Percentiles rank a stretch among this genome's conserved stretches.
phyloP scores from a whole-genome alignment of 2,113 vertebrate species.

The Bombycilla garrulus region DNA sequence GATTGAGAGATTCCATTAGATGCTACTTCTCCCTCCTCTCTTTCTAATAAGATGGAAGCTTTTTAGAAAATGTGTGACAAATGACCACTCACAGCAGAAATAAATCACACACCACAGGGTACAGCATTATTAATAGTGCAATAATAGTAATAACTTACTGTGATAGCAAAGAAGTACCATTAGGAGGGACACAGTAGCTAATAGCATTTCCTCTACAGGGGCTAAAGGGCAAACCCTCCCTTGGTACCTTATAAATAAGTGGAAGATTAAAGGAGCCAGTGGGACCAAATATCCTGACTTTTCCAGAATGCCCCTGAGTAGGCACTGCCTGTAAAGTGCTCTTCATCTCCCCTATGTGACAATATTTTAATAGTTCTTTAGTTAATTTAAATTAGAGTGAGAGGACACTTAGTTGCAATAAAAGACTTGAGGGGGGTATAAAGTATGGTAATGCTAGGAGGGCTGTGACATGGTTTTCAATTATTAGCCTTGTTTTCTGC shows the following conservation, averaged over 20 bases:
- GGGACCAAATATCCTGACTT: neutral
- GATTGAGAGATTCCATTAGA: constrained; percentile 48
- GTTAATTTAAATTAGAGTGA: constrained; percentile 5
- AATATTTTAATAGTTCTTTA: constrained; percentile 4
- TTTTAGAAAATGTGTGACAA: constrained; percentile 56
- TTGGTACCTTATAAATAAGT: neutral
- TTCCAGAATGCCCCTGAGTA: neutral
- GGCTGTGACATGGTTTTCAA: neutral
- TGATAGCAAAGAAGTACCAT: constrained; percentile 16
- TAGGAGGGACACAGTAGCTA: constrained; percentile 44
- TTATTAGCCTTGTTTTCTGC: neutral
- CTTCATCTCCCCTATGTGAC: neutral
- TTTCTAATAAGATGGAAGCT: constrained; percentile 45
- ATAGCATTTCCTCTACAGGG: constrained; percentile 1
- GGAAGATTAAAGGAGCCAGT: neutral
- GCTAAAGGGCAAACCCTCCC: constrained; percentile 15
- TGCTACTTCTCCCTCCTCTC: neutral
- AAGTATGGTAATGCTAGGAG: neutral
- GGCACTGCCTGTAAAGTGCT: neutral
- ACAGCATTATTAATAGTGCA: constrained; percentile 50
- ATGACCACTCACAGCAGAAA: constrained; percentile 33
- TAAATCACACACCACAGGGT: constrained; percentile 36
- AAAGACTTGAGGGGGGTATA: neutral
- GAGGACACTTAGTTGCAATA: neutral
- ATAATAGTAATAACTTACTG: constrained; percentile 57